Percentiles rank a stretch among this genome's conserved stretches.
Evolutionary conservation across 1,140 invertebrate species (phyloP).

Genomic region (Rhyacophila brunnea): DNA sequence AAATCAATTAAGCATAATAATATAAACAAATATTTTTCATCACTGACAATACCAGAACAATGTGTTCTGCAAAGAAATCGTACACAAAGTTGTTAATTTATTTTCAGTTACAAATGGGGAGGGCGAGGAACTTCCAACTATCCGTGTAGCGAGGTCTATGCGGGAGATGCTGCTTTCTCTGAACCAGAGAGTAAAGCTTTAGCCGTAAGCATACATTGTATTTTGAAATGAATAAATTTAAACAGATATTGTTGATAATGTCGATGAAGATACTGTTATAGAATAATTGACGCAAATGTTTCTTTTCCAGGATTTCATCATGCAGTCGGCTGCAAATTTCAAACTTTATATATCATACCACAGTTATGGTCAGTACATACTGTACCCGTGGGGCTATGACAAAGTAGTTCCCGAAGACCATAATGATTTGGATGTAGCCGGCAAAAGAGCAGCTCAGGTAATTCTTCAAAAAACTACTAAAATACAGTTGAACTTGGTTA

Average conservation of each 20-base stretch:
- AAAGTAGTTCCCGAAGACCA: conserved; percentile 67
- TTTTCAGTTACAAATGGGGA: conserved; percentile 71
- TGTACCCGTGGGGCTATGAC: conserved; percentile 84
- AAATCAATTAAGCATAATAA: conserved; percentile 4
- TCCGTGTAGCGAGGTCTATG: conserved; percentile 86
- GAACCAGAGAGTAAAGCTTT: conserved; percentile 86
- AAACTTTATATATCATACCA: conserved; percentile 82
- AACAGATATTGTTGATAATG: background rate
- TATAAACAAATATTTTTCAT: background rate
- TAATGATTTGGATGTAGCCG: conserved; percentile 68
- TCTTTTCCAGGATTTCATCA: conserved; percentile 55
- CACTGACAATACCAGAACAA: background rate
- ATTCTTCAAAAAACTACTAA: too few relatives aligned
- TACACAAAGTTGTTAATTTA: background rate
- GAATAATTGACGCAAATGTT: too few relatives aligned
- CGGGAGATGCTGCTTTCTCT: conserved; percentile 85
- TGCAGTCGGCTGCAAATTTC: conserved; percentile 52
- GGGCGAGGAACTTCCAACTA: conserved; percentile 79
- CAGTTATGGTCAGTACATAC: conserved; percentile 85
- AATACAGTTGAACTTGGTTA: too few relatives aligned
- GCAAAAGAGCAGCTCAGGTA: conserved; percentile 64
- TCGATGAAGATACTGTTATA: background rate
- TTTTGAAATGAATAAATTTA: background rate
- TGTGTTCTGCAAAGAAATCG: background rate
- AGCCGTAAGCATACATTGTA: conserved; percentile 53